Conservation (phyloP, 2,797 vertebrate species). For the Leuciscus waleckii region DNA sequence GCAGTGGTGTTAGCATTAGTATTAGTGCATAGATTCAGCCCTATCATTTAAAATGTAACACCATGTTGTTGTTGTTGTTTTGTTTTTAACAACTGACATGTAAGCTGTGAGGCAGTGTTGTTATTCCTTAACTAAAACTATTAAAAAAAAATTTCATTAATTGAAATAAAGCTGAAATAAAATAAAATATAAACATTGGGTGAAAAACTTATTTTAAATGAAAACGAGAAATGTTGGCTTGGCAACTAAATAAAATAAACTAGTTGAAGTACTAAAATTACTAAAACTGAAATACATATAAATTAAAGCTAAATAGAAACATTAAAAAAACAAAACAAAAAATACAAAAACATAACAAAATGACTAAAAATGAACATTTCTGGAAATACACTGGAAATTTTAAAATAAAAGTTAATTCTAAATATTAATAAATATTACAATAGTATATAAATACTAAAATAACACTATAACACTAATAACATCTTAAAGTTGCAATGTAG, state of each 20-base stretch:
- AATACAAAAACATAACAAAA: background rate
- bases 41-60: background rate
- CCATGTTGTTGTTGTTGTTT: background rate
- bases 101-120: background rate
- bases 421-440: background rate
- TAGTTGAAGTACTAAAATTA: background rate
- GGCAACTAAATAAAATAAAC: background rate
- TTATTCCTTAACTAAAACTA: background rate
- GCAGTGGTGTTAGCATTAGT: slow-evolving; percentile 33
- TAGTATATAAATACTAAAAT: background rate
- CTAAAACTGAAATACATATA: background rate
- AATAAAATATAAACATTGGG: background rate
- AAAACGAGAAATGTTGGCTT: background rate
- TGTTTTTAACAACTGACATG: background rate
- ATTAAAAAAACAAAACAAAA: background rate
- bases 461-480: background rate
- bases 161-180: background rate
- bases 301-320: background rate
- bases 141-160: background rate
- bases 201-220: background rate
- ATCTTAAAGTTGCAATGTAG: background rate
- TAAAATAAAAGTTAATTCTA: background rate
- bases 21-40: slow-evolving; percentile 26
- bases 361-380: background rate
- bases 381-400: background rate